Evolutionary conservation across 2,797 vertebrate genomes (phyloP).

Genomic region (Tympanoctomys barrerae): DNA sequence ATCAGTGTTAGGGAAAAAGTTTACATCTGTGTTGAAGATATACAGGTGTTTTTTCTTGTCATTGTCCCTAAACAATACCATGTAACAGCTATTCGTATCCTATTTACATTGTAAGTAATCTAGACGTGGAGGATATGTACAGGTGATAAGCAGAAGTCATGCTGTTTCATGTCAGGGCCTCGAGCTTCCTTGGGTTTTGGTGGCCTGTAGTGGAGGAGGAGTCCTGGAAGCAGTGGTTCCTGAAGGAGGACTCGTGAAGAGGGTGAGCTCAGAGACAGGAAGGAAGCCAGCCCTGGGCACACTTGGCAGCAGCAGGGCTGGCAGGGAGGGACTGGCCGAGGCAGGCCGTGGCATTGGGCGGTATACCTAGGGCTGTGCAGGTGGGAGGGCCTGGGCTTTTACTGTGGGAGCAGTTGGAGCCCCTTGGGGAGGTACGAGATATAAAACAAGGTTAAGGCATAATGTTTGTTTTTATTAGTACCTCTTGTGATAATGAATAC

Average conservation of each 20-base stretch:
- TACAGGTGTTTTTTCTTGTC: neutral
- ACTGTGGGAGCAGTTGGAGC: neutral
- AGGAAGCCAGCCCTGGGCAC: neutral
- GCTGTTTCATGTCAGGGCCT: neutral
- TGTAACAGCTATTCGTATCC: neutral
- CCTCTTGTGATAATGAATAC: neutral
- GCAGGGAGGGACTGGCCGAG: neutral
- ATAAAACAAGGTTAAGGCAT: neutral
- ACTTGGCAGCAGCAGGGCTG: neutral
- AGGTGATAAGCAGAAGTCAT: neutral
- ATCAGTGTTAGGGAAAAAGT: neutral
- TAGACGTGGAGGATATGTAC: neutral
- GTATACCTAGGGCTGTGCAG: neutral
- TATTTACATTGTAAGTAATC: neutral
- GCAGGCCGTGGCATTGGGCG: too few species aligned
- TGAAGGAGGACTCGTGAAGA: neutral
- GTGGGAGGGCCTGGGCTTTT: neutral
- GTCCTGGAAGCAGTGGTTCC: neutral
- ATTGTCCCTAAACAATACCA: neutral
- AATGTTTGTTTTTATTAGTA: neutral
- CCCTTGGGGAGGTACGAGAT: neutral
- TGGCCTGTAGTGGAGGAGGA: neutral
- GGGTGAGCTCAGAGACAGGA: neutral
- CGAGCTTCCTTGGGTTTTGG: neutral
- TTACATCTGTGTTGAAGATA: neutral